Conservation (phyloP, 2,888 invertebrate species). For the Hirtodrosophila cameraria region DNA sequence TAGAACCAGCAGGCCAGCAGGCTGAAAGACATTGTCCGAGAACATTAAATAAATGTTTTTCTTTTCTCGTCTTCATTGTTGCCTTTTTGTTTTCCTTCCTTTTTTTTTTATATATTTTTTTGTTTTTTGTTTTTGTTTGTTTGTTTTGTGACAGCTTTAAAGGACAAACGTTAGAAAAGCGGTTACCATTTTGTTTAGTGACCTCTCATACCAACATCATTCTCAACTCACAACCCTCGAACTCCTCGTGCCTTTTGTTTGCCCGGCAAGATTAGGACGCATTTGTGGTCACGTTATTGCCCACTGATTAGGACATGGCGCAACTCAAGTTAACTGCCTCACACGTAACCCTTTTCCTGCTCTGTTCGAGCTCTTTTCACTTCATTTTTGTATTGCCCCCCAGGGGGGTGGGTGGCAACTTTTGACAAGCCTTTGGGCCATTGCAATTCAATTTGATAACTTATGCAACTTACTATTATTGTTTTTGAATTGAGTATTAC, state of each 20-base stretch:
- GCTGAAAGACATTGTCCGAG: constrained; percentile 58
- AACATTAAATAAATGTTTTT: constrained; percentile 81
- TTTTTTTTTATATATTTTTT: constrained; percentile 39
- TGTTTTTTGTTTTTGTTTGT: constrained; percentile 47
- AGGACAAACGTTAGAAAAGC: constrained; percentile 64
- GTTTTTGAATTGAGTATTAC: constrained; percentile 19
- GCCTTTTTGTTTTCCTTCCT: constrained; percentile 38
- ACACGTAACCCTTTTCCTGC: constrained; percentile 49
- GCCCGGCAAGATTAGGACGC: constrained; percentile 67
- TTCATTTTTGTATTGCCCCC: no score
- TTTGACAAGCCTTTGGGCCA: constrained; percentile 10
- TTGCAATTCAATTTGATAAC: constrained; percentile 66
- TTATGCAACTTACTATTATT: constrained; percentile 66
- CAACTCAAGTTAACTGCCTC: constrained; percentile 63
- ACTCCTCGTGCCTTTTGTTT: constrained; percentile 54
- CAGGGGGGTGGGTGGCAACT: not conserved
- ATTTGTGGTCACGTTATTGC: constrained; percentile 80
- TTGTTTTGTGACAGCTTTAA: constrained; percentile 68
- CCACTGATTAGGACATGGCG: constrained; percentile 75
- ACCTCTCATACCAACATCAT: constrained; percentile 49
- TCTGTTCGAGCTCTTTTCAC: constrained; percentile 5
- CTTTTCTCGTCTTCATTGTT: constrained; percentile 63
- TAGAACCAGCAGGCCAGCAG: constrained; percentile 1
- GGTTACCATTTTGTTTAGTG: constrained; percentile 72
- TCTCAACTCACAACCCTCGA: not conserved